Percentiles rank a stretch among this genome's conserved stretches.
phyloP scores from a whole-genome alignment of 2,113 vertebrate species.

The Ceyx margarethae region DNA sequence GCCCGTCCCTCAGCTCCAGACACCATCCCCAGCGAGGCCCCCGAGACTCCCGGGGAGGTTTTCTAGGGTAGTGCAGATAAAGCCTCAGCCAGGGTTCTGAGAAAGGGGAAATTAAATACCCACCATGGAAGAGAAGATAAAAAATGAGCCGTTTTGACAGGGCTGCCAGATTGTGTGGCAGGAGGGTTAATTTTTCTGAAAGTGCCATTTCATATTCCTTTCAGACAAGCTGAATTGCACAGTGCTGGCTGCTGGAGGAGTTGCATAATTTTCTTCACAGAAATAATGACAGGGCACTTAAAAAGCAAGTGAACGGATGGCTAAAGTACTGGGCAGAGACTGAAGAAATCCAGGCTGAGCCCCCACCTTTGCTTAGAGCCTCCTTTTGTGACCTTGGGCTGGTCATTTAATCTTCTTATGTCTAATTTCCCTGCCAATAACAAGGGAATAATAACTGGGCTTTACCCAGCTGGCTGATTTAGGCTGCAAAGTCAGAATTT shows the following conservation, averaged over 20 bases:
- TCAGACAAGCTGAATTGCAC: constrained; percentile 56
- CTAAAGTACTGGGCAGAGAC: constrained; percentile 10
- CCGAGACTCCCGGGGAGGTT: background rate
- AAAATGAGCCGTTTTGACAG: constrained; percentile 38
- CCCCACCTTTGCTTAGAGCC: background rate
- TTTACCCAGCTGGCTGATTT: background rate
- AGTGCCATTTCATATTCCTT: constrained; percentile 49
- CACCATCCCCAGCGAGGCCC: background rate
- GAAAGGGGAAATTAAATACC: background rate
- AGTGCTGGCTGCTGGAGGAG: constrained; percentile 36
- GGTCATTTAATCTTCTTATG: background rate
- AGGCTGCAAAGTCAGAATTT: background rate
- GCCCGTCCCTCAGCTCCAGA: background rate
- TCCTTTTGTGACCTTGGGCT: background rate
- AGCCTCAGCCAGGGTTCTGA: background rate
- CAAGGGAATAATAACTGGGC: background rate
- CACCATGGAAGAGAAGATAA: background rate
- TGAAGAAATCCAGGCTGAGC: constrained; percentile 15
- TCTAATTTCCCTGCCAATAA: constrained; percentile 4
- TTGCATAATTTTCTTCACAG: constrained; percentile 35
- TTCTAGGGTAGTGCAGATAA: background rate
- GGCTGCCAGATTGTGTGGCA: constrained; percentile 44
- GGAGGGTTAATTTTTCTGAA: constrained; percentile 47
- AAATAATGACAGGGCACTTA: constrained; percentile 54
- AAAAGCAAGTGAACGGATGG: constrained; percentile 26